Evolutionary conservation across 1,140 invertebrate species (phyloP).

Genomic region (Armadillidium nasatum): DNA sequence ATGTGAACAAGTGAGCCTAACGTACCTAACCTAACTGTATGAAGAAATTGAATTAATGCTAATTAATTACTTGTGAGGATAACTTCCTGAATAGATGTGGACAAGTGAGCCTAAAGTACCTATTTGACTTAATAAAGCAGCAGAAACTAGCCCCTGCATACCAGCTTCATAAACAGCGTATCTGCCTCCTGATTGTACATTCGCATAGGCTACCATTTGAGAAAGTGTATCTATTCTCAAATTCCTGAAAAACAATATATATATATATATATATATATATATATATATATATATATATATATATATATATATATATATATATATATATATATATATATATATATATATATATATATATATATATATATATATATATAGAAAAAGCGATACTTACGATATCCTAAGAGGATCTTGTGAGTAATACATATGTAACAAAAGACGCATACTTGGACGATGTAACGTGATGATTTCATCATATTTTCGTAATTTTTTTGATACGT

Average conservation of each 20-base stretch:
- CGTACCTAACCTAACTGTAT: slow-evolving; percentile 53
- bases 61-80: slow-evolving; percentile 59
- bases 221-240: slow-evolving; percentile 79
- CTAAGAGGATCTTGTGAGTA: slow-evolving; percentile 69
- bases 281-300: too few relatives aligned
- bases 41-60: too few relatives aligned
- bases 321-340: too few relatives aligned
- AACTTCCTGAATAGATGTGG: slow-evolving; percentile 72
- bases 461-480: slow-evolving; percentile 79
- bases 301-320: too few relatives aligned
- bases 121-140: slow-evolving; percentile 64
- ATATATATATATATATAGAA: slow-evolving; percentile 46
- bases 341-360: background rate
- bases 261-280: slow-evolving; percentile 29
- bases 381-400: too few relatives aligned
- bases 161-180: slow-evolving; percentile 84
- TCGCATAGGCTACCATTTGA: slow-evolving; percentile 74
- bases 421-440: slow-evolving; percentile 70
- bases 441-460: slow-evolving; percentile 67
- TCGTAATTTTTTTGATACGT: slow-evolving; percentile 86
- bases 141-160: slow-evolving; percentile 72
- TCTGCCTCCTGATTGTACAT: slow-evolving; percentile 69
- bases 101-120: slow-evolving; percentile 64
- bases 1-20: slow-evolving; percentile 67
- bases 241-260: too few relatives aligned